Base-by-base conservation (phyloP, 2,113 vertebrate species). In the Gobius niger region DNA sequence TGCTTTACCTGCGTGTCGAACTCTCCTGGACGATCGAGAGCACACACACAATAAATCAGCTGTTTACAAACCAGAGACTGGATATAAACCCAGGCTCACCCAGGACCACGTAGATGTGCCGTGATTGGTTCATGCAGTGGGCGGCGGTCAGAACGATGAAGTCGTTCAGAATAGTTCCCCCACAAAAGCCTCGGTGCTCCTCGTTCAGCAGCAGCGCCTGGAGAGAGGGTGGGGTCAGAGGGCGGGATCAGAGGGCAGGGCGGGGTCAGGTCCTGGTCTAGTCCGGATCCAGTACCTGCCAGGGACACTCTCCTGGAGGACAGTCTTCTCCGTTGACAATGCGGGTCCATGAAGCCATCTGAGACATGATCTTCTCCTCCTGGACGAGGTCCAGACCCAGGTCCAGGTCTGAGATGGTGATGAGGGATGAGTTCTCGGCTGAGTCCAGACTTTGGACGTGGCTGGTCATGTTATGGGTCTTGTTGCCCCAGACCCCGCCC, bases 121-220 rank as follows among this genome's bases (percentile, higher is more conserved):
- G 90, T 24, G 93, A 84, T 10, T 95, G 89, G 70, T 93, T 93
- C 44, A 98, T 93, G 68, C 97, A 99, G 81, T 98, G 96, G 57
- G 96, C 96, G 0, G 96, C 96, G 0, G 95, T 95, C 68, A 99
- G 91, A 65, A 99, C 52, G 42, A 93, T 89, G 56, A 90, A 82
- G 18, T 93, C 72, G 1, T 67, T 95, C 52, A 99, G 73, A 85
- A 99, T 93, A 11, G 96, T 98, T 73, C 96, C 96, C 7, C 97
- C 97, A 6, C 97, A 99, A 90, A 95, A 96, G 0, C 91, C 94
- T 0, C 78, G 77, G 0, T 90, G 59, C 0, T 91, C 70, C 40
- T 97, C 93, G 0, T 93, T 90, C 41, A 98, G 0, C 2, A 99
- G 90, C 46, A 98, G 93, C 44, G 96, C 96, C 97, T 99, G 61